Evolutionary conservation across 2,797 vertebrate genomes (phyloP).

Genomic region (Lemur catta): DNA sequence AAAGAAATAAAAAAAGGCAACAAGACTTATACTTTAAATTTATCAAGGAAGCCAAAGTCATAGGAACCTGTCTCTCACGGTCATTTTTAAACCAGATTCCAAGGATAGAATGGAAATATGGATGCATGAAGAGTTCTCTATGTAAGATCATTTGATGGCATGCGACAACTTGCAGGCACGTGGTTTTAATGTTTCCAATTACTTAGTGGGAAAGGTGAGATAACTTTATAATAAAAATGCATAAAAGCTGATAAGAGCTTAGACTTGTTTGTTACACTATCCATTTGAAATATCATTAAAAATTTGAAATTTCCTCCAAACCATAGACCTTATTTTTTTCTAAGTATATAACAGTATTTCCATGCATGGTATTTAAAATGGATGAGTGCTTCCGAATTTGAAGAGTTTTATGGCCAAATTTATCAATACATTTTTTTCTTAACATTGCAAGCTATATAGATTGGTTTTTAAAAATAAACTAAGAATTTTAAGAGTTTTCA

Average conservation of each 20-base stretch:
- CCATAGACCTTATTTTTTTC: not conserved
- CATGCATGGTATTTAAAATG: not conserved
- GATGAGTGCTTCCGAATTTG: not conserved
- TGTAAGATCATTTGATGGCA: not conserved
- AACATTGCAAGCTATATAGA: not conserved
- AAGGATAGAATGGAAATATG: not conserved
- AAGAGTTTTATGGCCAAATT: not conserved
- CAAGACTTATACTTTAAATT: not conserved
- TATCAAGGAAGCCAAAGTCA: not conserved
- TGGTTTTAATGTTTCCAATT: not conserved
- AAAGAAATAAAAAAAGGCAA: not conserved
- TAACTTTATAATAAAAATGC: not conserved
- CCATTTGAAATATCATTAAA: not conserved
- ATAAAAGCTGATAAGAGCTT: not conserved
- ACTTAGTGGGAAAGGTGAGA: not conserved
- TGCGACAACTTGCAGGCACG: not conserved
- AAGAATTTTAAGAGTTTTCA: not conserved
- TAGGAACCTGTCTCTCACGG: not conserved
- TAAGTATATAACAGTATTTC: not conserved
- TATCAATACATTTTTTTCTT: not conserved
- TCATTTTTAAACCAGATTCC: conserved; percentile 21
- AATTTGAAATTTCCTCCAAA: not conserved
- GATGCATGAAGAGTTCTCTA: not conserved
- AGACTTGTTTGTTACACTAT: not conserved
- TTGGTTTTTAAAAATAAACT: not conserved